Conservation (phyloP, 2,113 vertebrate genomes). For the Prietella phreatophila region DNA sequence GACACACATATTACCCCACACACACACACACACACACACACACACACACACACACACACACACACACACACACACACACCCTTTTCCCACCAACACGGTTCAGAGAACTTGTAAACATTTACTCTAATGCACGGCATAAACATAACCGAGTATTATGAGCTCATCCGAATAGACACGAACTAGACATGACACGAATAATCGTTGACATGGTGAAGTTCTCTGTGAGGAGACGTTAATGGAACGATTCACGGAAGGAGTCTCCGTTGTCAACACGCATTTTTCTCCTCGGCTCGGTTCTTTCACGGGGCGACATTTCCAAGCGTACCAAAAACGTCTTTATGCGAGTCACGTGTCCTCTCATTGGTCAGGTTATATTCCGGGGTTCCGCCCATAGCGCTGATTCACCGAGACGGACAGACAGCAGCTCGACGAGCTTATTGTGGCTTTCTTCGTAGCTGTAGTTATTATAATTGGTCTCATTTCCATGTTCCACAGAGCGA, state of each 20-base stretch:
- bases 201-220: background rate
- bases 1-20: constrained; percentile 21
- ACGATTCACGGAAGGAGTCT: background rate
- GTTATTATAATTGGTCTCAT: no score
- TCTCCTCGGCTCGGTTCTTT: no score
- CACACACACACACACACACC: constrained; percentile 40
- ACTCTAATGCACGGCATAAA: background rate
- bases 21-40: constrained; percentile 42
- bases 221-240: background rate
- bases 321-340: no score
- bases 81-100: background rate
- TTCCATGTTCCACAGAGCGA: no score
- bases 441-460: no score
- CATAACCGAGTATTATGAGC: background rate
- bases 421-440: no score
- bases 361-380: no score
- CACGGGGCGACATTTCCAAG: no score
- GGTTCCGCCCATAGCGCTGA: no score
- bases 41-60: constrained; percentile 39
- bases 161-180: background rate
- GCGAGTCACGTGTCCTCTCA: no score
- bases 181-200: background rate
- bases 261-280: background rate
- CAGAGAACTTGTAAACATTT: background rate
- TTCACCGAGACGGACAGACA: no score